Percentiles rank a stretch among this genome's conserved stretches.
Evolutionary conservation across 2,888 invertebrate genomes (phyloP).

Genomic region (Anoncus sp.): DNA sequence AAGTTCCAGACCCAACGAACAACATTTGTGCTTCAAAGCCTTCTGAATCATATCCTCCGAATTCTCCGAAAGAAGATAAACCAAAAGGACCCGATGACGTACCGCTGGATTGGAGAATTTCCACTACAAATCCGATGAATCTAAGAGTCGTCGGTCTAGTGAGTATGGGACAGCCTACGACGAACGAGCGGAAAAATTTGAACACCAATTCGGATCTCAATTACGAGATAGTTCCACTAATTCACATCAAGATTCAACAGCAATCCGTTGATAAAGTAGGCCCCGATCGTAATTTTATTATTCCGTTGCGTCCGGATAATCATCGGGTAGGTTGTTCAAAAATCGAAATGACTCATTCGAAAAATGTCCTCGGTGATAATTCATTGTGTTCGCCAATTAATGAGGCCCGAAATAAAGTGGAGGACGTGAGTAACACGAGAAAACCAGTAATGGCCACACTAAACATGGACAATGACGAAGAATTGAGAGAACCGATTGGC

Average conservation of each 20-base stretch:
- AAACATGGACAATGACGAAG: slow-evolving; percentile 28
- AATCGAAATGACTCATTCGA: slow-evolving; percentile 4
- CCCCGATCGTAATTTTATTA: neutral
- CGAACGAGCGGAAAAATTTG: neutral
- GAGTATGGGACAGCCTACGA: slow-evolving; percentile 39
- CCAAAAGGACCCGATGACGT: neutral
- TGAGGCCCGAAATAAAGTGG: neutral
- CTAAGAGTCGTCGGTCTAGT: slow-evolving; percentile 49
- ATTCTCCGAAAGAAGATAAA: neutral
- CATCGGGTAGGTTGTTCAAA: slow-evolving; percentile 16
- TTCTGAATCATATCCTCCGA: neutral
- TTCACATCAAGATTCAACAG: slow-evolving; percentile 55
- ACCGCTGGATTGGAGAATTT: neutral
- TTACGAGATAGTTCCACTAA: slow-evolving; percentile 46
- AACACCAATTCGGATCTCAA: neutral
- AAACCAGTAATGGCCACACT: neutral
- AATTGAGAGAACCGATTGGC: slow-evolving; percentile 28
- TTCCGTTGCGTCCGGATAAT: slow-evolving; percentile 14
- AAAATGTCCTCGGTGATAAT: neutral
- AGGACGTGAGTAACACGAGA: neutral
- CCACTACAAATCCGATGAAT: slow-evolving; percentile 42
- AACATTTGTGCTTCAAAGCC: neutral
- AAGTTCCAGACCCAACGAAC: neutral
- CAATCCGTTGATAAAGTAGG: neutral
- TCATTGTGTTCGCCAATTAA: slow-evolving; percentile 1